Evolutionary conservation across 2,888 invertebrate genomes (phyloP).

Genomic region (Pachliopta kotzebuea): DNA sequence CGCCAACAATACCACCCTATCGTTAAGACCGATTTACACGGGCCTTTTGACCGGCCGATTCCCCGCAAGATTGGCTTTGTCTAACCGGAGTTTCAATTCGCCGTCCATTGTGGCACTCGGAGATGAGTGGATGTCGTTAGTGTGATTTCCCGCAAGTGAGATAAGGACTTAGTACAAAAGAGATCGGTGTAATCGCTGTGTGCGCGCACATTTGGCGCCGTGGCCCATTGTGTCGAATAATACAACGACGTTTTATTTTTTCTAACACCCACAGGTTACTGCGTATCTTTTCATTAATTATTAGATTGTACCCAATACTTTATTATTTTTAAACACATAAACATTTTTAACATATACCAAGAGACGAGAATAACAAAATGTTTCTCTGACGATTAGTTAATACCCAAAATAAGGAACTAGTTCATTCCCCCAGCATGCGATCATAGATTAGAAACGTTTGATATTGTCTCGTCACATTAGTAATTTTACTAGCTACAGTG

Average conservation of each 20-base stretch:
- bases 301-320: too few relatives aligned
- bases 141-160: constrained; percentile 56
- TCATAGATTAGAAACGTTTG: too few relatives aligned
- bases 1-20: constrained; percentile 43
- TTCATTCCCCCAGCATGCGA: too few relatives aligned
- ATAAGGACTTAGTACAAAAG: constrained; percentile 72
- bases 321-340: too few relatives aligned
- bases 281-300: too few relatives aligned
- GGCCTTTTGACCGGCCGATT: constrained; percentile 48
- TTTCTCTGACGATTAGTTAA: too few relatives aligned
- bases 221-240: constrained; percentile 38
- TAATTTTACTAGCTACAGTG: too few relatives aligned
- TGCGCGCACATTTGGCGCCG: constrained; percentile 52
- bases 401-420: too few relatives aligned
- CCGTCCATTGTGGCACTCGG: constrained; percentile 63
- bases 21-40: constrained; percentile 59
- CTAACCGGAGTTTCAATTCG: constrained; percentile 74
- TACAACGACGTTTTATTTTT: constrained; percentile 39
- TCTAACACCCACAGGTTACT: not conserved
- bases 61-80: constrained; percentile 63
- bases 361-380: too few relatives aligned
- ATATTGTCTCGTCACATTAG: too few relatives aligned
- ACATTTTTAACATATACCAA: too few relatives aligned
- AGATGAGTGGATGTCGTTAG: constrained; percentile 78
- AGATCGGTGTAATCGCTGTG: constrained; percentile 63